These are phyloP conservation scores for Taeniopygia guttata DNA, from an alignment of 2,797 vertebrate genomes.

Conservation along the genomic window DNA sequence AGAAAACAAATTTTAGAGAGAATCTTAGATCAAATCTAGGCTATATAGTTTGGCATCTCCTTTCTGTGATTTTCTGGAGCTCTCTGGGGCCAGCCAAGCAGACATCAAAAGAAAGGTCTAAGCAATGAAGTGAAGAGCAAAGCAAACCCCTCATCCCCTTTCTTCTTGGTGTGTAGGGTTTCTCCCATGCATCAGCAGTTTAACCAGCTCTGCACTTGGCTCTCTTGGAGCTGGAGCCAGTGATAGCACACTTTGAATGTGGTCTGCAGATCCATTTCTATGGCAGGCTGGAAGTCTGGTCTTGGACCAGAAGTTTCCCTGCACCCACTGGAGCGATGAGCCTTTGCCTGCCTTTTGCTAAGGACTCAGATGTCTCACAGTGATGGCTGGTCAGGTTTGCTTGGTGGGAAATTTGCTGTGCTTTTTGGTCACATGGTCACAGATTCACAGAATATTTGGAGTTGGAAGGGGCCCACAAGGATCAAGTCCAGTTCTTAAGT, in stretches of 20 bases:
- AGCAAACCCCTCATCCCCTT: not conserved
- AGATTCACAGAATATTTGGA: not conserved
- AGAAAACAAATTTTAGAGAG: not conserved
- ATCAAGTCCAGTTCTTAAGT: not conserved
- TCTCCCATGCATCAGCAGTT: not conserved
- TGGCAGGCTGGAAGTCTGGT: not conserved
- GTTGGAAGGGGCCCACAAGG: not conserved
- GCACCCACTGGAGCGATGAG: not conserved
- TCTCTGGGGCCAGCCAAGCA: not conserved
- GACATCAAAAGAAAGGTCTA: not conserved
- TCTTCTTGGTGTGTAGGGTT: not conserved
- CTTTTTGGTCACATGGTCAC: not conserved
- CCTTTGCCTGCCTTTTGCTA: not conserved
- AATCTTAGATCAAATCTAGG: not conserved
- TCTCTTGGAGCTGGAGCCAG: not conserved
- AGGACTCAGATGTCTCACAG: not conserved
- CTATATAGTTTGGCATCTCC: not conserved
- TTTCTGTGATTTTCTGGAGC: not conserved
- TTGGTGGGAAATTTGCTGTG: not conserved
- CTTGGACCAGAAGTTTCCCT: not conserved
- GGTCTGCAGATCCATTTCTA: not conserved
- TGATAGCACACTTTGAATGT: accelerated
- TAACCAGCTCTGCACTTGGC: not conserved
- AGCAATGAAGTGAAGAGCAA: not conserved
- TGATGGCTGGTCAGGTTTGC: not conserved